Evolutionary conservation across 2,797 vertebrate genomes (phyloP).

Genomic region (Buphagus erythrorhynchus): DNA sequence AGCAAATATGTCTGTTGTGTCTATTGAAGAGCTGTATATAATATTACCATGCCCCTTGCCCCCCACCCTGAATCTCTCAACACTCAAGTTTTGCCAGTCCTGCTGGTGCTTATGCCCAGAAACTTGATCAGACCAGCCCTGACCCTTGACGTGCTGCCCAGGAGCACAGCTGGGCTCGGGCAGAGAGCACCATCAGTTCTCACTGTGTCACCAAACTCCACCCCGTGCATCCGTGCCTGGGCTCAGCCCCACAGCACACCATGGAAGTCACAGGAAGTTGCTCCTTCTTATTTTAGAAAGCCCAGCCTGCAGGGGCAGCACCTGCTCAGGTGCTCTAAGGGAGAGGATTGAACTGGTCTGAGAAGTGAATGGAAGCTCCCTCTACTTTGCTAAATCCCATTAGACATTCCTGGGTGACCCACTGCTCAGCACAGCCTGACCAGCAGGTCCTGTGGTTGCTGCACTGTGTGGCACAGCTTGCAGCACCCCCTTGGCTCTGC

Average conservation of each 20-base stretch:
- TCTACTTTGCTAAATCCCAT: not conserved
- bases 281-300: not conserved
- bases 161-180: not conserved
- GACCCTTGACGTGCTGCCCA: not conserved
- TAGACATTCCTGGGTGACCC: not conserved
- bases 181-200: not conserved
- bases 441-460: not conserved
- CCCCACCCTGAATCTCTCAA: fast-evolving
- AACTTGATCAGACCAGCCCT: not conserved
- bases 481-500: not conserved
- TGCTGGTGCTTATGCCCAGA: not conserved
- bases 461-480: not conserved
- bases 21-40: not conserved
- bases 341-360: not conserved
- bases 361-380: not conserved
- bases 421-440: fast-evolving
- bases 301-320: not conserved
- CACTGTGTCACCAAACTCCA: not conserved
- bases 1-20: not conserved
- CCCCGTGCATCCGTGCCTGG: fast-evolving
- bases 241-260: not conserved
- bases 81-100: not conserved
- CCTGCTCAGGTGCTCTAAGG: not conserved
- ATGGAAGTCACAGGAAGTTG: not conserved
- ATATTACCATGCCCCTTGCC: no score